These are phyloP conservation scores for Trissolcus brochymenae DNA, from an alignment of 2,888 invertebrate genomes.

Conservation along the genomic window DNA sequence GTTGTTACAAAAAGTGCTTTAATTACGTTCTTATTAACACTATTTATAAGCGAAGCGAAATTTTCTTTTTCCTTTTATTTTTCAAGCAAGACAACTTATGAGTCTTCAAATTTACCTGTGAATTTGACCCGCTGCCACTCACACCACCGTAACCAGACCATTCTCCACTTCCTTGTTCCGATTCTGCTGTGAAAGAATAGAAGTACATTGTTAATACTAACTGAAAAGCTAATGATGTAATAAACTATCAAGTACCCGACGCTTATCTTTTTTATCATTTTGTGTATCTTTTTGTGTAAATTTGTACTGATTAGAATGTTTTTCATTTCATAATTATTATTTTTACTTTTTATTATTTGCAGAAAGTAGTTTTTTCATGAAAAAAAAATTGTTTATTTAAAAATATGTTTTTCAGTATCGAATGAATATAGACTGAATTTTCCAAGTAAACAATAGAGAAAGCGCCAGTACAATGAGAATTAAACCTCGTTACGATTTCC, in stretches of 20 bases:
- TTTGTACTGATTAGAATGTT: neutral
- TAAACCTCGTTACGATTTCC: neutral
- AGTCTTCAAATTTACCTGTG: slow-evolving; percentile 66
- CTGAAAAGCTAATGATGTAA: neutral
- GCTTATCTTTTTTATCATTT: slow-evolving; percentile 15
- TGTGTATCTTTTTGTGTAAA: too few species aligned
- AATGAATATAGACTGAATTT: too few species aligned
- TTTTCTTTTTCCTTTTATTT: slow-evolving; percentile 8
- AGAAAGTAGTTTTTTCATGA: neutral
- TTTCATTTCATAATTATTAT: too few species aligned
- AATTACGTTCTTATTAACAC: slow-evolving; percentile 48
- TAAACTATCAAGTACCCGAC: slow-evolving; percentile 10
- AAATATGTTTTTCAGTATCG: too few species aligned
- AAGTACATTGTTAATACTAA: slow-evolving; percentile 30
- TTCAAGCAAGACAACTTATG: slow-evolving; percentile 33
- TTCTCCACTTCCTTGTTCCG: slow-evolving; percentile 67
- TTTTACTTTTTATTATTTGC: neutral
- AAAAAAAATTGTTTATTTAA: too few species aligned
- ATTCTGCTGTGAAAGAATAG: slow-evolving; percentile 66
- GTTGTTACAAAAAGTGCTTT: slow-evolving; percentile 70
- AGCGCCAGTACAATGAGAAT: too few species aligned
- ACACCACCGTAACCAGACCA: slow-evolving; percentile 67
- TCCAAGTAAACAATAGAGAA: too few species aligned
- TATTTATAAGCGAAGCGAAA: neutral
- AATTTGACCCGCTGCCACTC: slow-evolving; percentile 64